Evolutionary conservation across 2,797 vertebrate genomes (phyloP), one percentile per base, ranked within the genome.

Genomic region (Hypotaenidia okinawae): DNA sequence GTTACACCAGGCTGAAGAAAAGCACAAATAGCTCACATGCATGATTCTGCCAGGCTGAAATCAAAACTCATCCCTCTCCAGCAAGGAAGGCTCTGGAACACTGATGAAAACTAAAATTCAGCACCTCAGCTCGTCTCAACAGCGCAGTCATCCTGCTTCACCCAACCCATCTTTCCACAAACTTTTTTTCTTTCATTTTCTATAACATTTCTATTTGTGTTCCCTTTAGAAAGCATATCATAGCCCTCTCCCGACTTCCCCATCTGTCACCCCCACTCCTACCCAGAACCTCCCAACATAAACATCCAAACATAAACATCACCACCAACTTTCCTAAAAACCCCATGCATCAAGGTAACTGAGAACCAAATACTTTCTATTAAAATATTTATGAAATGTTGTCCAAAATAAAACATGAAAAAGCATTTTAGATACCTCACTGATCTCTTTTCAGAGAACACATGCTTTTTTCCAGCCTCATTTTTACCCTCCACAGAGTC

Each of bases 201-300:
- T 57, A 78, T 82, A 64, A 14, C 2, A 2, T 57, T 89, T 81
- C 90, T 77, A 87, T 82, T 92, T 93, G 78, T 77, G 64, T 67
- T 90, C 83, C 78, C 81, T 94, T 84, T 87, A 70, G 89, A 76
- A 89, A 93, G 74, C 16, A 8, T 57, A 70, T 33, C 37, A 66
- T 49, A 87, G 90, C 93, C 77, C 62, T 90, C 70, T 93, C 51
- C 57, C 32, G 54, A 84, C 85, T 84, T 73, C 51, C 67, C 89
- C 94, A 95, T 80, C 87, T 85, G 89, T 69, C 81, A 92, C 2
- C 41, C 27, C 16, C 27, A 19, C 63, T 92, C 85, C 95, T 81
- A 91, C 80, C 81, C 85, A 86, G 66, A 86, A 81, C 66, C 70
- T 93, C 77, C 78, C 52, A 75, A 84, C 37, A 37, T 37, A 37